A percentile compares a stretch with the other conserved stretches of the same genome.
Evolutionary conservation across 2,113 vertebrate genomes (phyloP).

Genomic region (Sialia sialis): DNA sequence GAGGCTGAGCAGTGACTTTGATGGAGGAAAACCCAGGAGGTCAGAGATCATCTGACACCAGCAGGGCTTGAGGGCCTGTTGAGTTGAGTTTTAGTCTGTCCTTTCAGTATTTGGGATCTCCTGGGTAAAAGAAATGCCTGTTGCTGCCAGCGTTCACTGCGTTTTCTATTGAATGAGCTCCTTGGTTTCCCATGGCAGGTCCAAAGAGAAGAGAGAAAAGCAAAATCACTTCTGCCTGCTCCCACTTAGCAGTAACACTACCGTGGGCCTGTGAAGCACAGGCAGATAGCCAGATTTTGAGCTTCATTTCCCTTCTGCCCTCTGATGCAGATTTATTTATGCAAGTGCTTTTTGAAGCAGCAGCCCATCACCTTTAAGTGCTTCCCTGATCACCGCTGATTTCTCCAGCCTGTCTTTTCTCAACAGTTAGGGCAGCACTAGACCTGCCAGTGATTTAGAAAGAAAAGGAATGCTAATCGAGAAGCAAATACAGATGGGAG

Average conservation of each 20-base stretch:
- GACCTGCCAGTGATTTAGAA: background rate
- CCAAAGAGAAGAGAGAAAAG: background rate
- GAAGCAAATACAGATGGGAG: background rate
- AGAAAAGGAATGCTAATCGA: background rate
- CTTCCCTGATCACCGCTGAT: conserved; percentile 12
- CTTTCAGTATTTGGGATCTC: background rate
- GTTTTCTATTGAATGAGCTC: background rate
- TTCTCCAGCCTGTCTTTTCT: conserved; percentile 14
- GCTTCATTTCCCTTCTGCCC: conserved; percentile 4
- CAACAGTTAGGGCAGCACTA: background rate
- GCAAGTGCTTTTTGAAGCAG: conserved; percentile 21
- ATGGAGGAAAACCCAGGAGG: background rate
- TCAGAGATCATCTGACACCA: background rate
- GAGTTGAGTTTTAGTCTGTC: background rate
- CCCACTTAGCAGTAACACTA: background rate
- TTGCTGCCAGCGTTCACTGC: background rate
- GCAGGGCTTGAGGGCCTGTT: background rate
- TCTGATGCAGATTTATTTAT: conserved; percentile 35
- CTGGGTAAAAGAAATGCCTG: background rate
- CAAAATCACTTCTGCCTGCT: background rate
- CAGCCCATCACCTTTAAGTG: conserved; percentile 45
- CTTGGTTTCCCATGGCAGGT: background rate
- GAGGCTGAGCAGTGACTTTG: background rate
- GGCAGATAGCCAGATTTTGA: background rate
- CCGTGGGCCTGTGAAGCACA: background rate